These are phyloP conservation scores for Drosophila auraria DNA, from an alignment of 1,140 invertebrate genomes.

Conservation along the genomic window DNA sequence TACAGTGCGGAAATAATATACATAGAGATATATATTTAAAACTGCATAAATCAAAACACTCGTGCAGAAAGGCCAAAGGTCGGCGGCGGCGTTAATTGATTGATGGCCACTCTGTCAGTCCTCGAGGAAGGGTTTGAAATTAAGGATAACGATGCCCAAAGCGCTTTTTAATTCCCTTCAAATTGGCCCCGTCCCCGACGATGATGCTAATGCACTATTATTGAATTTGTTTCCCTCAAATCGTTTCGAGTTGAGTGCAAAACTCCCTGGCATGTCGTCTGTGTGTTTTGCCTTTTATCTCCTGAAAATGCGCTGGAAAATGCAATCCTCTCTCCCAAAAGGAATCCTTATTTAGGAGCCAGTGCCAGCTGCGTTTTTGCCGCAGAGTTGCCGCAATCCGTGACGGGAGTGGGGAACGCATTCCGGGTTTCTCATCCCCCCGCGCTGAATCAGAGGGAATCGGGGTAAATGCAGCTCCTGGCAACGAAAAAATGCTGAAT, in stretches of 20 bases:
- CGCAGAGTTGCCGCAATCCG: constrained; percentile 4
- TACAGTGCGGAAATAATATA: constrained; percentile 33
- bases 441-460: constrained; percentile 7
- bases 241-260: too few relatives aligned
- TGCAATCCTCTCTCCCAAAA: neutral
- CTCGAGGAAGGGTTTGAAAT: neutral
- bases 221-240: neutral
- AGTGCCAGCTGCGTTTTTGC: constrained; percentile 17
- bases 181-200: neutral
- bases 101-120: constrained; percentile 18
- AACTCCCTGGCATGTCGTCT: neutral
- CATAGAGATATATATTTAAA: constrained; percentile 61
- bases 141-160: neutral
- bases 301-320: neutral
- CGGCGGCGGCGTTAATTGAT: constrained; percentile 27
- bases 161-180: neutral
- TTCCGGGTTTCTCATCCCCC: constrained; percentile 15
- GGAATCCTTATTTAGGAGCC: constrained; percentile 22
- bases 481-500: constrained; percentile 67
- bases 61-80: constrained; percentile 34
- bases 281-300: neutral
- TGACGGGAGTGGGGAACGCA: neutral
- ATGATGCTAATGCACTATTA: neutral
- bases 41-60: constrained; percentile 72
- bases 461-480: constrained; percentile 29